A percentile compares a stretch with the other conserved stretches of the same genome.
Conservation (phyloP, 2,113 vertebrate genomes). For the Mesoclemmys tuberculata region DNA sequence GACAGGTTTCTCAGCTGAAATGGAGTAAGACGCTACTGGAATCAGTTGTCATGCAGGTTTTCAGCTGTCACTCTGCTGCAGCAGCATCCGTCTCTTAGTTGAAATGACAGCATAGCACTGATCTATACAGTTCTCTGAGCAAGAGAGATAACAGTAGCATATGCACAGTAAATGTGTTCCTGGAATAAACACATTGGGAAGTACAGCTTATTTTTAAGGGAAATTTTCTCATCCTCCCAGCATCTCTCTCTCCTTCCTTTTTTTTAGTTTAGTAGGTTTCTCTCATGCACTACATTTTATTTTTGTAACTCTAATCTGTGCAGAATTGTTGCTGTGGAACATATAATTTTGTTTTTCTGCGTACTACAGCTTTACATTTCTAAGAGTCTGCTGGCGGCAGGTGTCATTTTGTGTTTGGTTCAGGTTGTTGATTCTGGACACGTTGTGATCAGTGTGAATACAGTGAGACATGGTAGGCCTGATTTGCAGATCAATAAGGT, state of each 20-base stretch:
- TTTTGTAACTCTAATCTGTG: accelerated
- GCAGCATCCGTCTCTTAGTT: conserved; percentile 45
- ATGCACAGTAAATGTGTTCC: neutral
- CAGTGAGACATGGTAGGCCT: no score
- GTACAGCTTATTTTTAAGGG: neutral
- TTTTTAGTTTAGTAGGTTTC: neutral
- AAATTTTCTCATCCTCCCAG: neutral
- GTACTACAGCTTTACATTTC: neutral
- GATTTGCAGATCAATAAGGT: no score
- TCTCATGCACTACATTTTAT: neutral
- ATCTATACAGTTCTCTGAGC: conserved; percentile 48
- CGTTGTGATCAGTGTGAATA: no score
- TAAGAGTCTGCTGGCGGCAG: accelerated
- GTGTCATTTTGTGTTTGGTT: neutral
- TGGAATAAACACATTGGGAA: conserved; percentile 26
- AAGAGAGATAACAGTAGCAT: conserved; percentile 38
- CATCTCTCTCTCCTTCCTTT: neutral
- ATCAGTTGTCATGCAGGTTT: conserved; percentile 17
- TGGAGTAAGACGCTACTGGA: neutral
- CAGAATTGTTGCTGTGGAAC: neutral
- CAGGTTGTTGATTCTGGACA: no score
- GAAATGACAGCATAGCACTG: neutral
- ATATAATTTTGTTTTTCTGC: neutral
- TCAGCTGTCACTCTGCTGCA: conserved; percentile 47
- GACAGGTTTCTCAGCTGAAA: neutral